phyloP scores from a whole-genome alignment of 2,888 invertebrate species.

The Epsilonema sp. region DNA sequence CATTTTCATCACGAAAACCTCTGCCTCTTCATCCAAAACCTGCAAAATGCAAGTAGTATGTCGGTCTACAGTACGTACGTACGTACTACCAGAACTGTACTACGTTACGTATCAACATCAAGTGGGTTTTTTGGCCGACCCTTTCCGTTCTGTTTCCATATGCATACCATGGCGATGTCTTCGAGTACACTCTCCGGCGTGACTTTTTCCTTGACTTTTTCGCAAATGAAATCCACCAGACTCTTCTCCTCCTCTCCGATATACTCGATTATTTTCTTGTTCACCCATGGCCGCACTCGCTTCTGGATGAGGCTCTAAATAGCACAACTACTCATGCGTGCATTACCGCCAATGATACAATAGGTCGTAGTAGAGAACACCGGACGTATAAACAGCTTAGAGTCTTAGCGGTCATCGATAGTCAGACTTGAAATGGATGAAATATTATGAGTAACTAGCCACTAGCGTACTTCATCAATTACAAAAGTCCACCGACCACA shows the following conservation, averaged over 20 bases:
- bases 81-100: no score
- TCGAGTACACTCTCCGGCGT: constrained; percentile 82
- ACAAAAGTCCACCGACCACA: no score
- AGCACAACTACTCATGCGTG: not conserved
- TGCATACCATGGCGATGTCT: constrained; percentile 86
- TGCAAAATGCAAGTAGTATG: constrained; percentile 29
- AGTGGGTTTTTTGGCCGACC: not conserved
- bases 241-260: constrained; percentile 97
- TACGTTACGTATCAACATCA: no score
- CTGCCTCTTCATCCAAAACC: constrained; percentile 98
- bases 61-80: not conserved
- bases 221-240: constrained; percentile 95
- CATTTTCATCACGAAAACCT: constrained; percentile 99
- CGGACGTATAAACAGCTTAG: not conserved
- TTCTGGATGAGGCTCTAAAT: constrained; percentile 88
- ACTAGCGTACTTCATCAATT: no score
- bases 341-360: not conserved
- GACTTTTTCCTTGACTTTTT: constrained; percentile 80
- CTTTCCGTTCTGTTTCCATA: not conserved
- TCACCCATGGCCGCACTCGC: constrained; percentile 95
- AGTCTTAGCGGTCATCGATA: no score
- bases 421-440: no score
- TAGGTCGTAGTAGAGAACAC: not conserved
- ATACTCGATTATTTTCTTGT: constrained; percentile 97
- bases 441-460: no score